phyloP scores from a whole-genome alignment of 1,140 invertebrate genomes.

The Papilio helenus region DNA sequence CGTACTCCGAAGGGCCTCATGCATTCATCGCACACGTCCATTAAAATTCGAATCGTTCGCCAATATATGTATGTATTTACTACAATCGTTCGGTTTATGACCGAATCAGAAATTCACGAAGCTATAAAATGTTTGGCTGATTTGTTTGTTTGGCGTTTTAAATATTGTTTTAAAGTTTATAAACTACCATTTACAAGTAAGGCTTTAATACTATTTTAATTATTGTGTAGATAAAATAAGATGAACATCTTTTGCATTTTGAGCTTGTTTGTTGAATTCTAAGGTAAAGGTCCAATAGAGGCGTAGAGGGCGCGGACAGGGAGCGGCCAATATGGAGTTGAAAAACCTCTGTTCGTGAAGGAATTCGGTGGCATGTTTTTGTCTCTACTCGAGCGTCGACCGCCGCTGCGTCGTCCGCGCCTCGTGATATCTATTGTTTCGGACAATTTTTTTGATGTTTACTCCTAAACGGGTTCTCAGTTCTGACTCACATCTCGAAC shows the following conservation, averaged over 20 bases:
- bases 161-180: constrained; percentile 10
- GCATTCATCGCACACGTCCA: constrained; percentile 58
- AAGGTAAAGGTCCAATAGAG: constrained; percentile 16
- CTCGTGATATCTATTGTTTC: constrained; percentile 45
- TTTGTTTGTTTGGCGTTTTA: constrained; percentile 32
- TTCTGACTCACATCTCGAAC: constrained; percentile 35
- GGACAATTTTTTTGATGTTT: constrained; percentile 47
- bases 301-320: constrained; percentile 27
- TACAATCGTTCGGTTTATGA: constrained; percentile 55
- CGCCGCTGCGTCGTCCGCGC: constrained; percentile 36
- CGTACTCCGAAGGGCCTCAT: constrained; percentile 46
- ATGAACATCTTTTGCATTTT: background rate
- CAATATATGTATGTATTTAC: constrained; percentile 50
- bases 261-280: constrained; percentile 20
- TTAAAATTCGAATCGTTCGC: constrained; percentile 61
- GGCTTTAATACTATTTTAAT: background rate
- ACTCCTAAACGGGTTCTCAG: constrained; percentile 41
- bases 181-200: background rate
- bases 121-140: constrained; percentile 40
- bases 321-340: constrained; percentile 49
- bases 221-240: background rate
- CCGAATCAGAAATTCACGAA: constrained; percentile 51
- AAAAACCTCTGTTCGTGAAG: constrained; percentile 69
- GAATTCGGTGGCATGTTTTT: constrained; percentile 63
- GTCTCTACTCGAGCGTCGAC: constrained; percentile 49